These are phyloP conservation scores for Orthonychiurus folsomi DNA, from an alignment of 2,888 invertebrate genomes.

Conservation along the genomic window DNA sequence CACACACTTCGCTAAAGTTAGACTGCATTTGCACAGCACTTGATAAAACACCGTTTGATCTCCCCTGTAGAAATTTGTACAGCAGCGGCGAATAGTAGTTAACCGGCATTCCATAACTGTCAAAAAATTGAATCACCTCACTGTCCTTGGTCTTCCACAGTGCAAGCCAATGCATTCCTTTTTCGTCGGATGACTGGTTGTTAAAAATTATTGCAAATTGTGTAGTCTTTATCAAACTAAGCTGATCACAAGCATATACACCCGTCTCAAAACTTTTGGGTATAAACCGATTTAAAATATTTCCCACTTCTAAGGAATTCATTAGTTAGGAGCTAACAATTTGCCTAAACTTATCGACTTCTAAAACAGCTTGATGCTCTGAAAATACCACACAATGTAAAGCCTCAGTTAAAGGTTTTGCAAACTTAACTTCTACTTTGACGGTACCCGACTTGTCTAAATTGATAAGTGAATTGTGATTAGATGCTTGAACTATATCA, in stretches of 20 bases:
- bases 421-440: constrained; percentile 8
- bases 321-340: not conserved
- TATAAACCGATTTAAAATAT: not conserved
- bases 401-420: not conserved
- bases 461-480: not conserved
- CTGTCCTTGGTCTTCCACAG: not conserved
- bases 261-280: not conserved
- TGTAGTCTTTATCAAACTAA: not conserved
- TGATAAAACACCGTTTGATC: not conserved
- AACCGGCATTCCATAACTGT: constrained; percentile 5
- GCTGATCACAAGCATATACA: constrained; percentile 13
- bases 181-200: not conserved
- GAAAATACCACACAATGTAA: constrained; percentile 12
- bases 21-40: not conserved
- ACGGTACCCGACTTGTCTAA: constrained; percentile 11
- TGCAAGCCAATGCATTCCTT: constrained; percentile 7
- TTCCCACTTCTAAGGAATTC: constrained; percentile 1
- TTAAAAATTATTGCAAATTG: constrained; percentile 1
- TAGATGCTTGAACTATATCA: constrained; percentile 1
- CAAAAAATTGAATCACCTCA: constrained; percentile 9
- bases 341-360: constrained; percentile 13
- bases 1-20: not conserved
- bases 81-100: not conserved
- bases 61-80: not conserved
- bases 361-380: constrained; percentile 13